Conservation (phyloP, 2,797 vertebrate genomes). For the Numenius phaeopus region DNA sequence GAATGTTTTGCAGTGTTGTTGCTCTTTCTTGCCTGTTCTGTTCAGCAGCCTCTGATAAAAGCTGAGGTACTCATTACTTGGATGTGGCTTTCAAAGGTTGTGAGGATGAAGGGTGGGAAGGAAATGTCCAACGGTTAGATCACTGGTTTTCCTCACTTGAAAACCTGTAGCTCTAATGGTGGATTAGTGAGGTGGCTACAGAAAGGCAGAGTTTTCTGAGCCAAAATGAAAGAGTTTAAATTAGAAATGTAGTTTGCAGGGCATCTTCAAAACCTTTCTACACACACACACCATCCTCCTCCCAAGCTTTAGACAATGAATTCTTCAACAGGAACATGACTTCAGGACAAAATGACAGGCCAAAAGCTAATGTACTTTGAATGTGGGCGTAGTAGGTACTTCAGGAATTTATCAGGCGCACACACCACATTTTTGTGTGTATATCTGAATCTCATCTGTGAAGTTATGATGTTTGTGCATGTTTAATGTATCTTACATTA, state of each 20-base stretch:
- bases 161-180: neutral
- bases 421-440: neutral
- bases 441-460: neutral
- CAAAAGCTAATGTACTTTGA: neutral
- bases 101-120: neutral
- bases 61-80: neutral
- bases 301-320: neutral
- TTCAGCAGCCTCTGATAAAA: neutral
- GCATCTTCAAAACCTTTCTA: neutral
- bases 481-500: neutral
- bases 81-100: neutral
- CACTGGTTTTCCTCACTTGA: neutral
- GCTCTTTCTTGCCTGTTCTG: neutral
- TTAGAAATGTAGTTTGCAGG: neutral
- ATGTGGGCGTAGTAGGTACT: neutral
- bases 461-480: neutral
- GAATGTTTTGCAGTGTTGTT: neutral
- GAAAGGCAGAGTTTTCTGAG: neutral
- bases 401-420: neutral
- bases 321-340: neutral
- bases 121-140: neutral
- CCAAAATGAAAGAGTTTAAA: neutral
- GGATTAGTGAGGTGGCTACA: neutral
- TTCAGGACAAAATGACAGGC: neutral
- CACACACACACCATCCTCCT: too few species aligned